Percentiles rank a stretch among this genome's conserved stretches.
phyloP scores from a whole-genome alignment of 2,113 vertebrate genomes.

The Mungos mungo region DNA sequence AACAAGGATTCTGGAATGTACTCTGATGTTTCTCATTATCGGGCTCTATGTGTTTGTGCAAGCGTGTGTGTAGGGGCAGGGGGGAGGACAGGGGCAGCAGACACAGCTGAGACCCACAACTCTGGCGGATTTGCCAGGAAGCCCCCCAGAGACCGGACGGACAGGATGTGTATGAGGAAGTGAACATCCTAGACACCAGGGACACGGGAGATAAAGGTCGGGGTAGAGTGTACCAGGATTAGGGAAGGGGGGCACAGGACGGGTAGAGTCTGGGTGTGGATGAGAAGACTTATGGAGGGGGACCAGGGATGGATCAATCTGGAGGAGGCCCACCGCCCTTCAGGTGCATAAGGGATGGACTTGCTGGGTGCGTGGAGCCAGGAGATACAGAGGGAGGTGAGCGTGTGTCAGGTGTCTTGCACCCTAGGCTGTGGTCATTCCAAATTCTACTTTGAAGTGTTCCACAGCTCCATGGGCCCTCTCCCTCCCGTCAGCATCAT shows the following conservation, averaged over 20 bases:
- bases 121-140: not conserved
- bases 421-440: too few species aligned
- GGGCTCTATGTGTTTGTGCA: not conserved
- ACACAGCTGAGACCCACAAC: not conserved
- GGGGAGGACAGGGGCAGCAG: not conserved
- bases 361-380: accelerated
- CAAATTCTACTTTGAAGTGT: not conserved
- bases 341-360: not conserved
- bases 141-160: not conserved
- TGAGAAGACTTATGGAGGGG: not conserved
- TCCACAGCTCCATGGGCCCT: not conserved
- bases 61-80: not conserved
- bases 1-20: not conserved
- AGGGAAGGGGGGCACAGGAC: not conserved
- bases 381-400: not conserved
- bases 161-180: not conserved
- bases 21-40: not conserved
- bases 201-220: not conserved
- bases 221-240: accelerated
- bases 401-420: too few species aligned
- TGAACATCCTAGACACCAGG: not conserved
- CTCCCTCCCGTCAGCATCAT: not conserved
- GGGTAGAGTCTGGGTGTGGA: not conserved
- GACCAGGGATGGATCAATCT: not conserved
- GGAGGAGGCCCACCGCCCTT: accelerated